These are phyloP conservation scores for Scaptomyza graminum DNA, from an alignment of 1,140 invertebrate species.

Conservation along the genomic window DNA sequence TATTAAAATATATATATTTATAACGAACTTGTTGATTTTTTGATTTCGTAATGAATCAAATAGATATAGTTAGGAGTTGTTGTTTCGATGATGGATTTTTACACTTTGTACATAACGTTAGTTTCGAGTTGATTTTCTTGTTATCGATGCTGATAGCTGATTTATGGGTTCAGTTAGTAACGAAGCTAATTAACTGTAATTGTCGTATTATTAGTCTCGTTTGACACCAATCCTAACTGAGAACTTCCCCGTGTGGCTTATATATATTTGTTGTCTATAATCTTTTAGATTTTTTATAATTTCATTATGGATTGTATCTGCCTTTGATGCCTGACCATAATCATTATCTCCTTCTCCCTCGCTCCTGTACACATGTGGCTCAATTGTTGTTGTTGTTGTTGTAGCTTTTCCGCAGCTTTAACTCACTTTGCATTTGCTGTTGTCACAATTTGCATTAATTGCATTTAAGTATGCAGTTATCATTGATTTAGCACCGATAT, in stretches of 20 bases:
- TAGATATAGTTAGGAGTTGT: conserved; percentile 8
- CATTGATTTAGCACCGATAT: conserved; percentile 82
- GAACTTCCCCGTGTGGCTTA: conserved; percentile 55
- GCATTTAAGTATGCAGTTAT: conserved; percentile 78
- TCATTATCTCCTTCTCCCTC: conserved; percentile 32
- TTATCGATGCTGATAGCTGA: conserved; percentile 33
- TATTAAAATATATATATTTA: neutral
- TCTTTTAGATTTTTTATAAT: conserved; percentile 71
- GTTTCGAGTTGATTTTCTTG: conserved; percentile 7
- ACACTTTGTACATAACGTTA: conserved; percentile 60
- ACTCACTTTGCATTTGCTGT: conserved; percentile 67
- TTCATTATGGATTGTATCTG: conserved; percentile 74
- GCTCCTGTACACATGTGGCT: too few species aligned
- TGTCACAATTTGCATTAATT: conserved; percentile 83
- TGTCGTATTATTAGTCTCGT: conserved; percentile 53
- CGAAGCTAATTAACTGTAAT: conserved; percentile 69
- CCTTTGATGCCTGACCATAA: conserved; percentile 72
- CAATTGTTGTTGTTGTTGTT: too few species aligned
- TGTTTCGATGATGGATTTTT: conserved; percentile 8
- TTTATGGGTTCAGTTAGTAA: conserved; percentile 52
- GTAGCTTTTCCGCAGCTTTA: conserved; percentile 54
- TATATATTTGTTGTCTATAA: conserved; percentile 49
- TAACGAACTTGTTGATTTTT: neutral
- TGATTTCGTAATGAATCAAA: conserved; percentile 11
- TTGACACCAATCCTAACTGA: conserved; percentile 69